These are phyloP conservation scores for Eupsilia transversa DNA, from an alignment of 2,888 invertebrate genomes.

Conservation along the genomic window DNA sequence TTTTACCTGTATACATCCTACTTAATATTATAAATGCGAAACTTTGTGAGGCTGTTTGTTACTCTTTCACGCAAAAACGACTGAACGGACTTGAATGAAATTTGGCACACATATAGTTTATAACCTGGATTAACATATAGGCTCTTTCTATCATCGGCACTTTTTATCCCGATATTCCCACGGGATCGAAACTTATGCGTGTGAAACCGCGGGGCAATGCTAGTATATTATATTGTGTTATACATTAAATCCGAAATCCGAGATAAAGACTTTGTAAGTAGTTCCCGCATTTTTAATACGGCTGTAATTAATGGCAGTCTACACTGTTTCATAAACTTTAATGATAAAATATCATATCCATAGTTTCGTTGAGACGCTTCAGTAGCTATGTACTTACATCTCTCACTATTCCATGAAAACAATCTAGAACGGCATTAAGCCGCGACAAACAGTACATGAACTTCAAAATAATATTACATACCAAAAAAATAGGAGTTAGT, in stretches of 20 bases:
- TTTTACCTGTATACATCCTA: too few relatives aligned
- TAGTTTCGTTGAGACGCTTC: conserved; percentile 3
- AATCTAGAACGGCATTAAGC: conserved; percentile 86
- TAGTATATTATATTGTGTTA: too few relatives aligned
- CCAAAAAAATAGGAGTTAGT: neutral
- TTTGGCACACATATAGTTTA: too few relatives aligned
- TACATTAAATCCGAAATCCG: neutral
- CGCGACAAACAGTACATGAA: conserved; percentile 75
- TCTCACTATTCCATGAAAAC: conserved; percentile 82
- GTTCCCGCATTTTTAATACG: neutral
- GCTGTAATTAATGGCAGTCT: neutral
- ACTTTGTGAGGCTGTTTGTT: too few relatives aligned
- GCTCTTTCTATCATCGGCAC: too few relatives aligned
- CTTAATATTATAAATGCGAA: too few relatives aligned
- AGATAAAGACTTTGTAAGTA: neutral
- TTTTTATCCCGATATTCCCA: too few relatives aligned
- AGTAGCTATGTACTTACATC: conserved; percentile 24
- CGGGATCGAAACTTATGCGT: too few relatives aligned
- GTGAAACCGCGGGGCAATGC: too few relatives aligned
- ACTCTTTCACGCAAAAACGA: too few relatives aligned
- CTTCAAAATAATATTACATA: neutral
- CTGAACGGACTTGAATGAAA: too few relatives aligned
- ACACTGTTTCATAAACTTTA: neutral
- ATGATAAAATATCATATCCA: neutral
- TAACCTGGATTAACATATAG: too few relatives aligned